Evolutionary conservation across 2,113 vertebrate species (phyloP).

Genomic region (Suricata suricatta): DNA sequence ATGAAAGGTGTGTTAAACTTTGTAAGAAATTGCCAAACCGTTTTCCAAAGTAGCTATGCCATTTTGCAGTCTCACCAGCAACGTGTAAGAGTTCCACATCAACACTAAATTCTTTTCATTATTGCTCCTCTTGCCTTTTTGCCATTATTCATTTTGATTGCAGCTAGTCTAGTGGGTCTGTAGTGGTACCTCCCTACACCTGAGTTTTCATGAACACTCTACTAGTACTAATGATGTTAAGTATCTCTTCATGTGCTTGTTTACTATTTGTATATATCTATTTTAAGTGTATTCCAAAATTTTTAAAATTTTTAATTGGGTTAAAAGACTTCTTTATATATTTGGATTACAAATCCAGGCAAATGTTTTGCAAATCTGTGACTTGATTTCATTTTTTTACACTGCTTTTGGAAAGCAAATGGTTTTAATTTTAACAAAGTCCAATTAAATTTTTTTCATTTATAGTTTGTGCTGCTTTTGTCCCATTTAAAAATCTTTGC

Average conservation of each 20-base stretch:
- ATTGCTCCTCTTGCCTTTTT: not conserved
- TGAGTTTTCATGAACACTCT: not conserved
- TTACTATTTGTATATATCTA: not conserved
- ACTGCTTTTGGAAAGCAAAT: slow-evolving; percentile 15
- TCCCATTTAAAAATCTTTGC: slow-evolving; percentile 23
- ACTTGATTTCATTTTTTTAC: not conserved
- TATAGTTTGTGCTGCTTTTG: not conserved
- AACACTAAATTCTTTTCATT: not conserved
- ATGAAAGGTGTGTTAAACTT: not conserved
- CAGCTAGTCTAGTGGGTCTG: not conserved
- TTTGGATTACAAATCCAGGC: not conserved
- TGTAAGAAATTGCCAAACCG: not conserved
- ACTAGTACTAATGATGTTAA: not conserved
- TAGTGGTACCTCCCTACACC: not conserved
- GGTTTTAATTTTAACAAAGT: slow-evolving; percentile 11
- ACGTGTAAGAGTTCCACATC: not conserved
- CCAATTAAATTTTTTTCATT: not conserved
- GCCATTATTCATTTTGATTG: not conserved
- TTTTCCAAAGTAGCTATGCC: not conserved
- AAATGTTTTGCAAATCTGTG: not conserved
- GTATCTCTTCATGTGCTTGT: not conserved
- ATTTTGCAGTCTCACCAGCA: not conserved
- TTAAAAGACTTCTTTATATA: not conserved
- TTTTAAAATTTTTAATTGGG: not conserved
- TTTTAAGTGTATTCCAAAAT: not conserved